A percentile compares a stretch with the other conserved stretches of the same genome.
phyloP scores from a whole-genome alignment of 1,140 invertebrate genomes.

The Neuroterus valhalla region DNA sequence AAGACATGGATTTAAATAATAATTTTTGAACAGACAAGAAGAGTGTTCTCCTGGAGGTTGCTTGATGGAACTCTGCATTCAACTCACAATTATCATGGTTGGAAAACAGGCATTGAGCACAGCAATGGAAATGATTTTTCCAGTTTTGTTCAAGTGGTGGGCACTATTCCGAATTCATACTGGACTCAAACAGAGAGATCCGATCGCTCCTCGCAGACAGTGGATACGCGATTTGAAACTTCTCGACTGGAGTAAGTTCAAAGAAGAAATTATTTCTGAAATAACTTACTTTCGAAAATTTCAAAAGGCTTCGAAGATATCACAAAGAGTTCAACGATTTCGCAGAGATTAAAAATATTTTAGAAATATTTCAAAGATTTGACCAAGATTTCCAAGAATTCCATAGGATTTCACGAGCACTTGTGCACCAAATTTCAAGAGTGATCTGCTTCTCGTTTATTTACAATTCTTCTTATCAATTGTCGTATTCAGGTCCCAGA shows the following conservation, averaged over 20 bases:
- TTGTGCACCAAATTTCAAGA: no score
- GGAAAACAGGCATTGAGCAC: slow-evolving; percentile 97
- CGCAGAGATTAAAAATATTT: no score
- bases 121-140: slow-evolving; percentile 86
- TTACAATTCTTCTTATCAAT: not conserved
- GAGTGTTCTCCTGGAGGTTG: slow-evolving; percentile 93
- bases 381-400: no score
- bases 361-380: no score
- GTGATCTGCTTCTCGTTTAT: not conserved
- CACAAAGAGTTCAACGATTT: no score
- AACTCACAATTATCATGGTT: slow-evolving; percentile 95
- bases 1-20: slow-evolving; percentile 16
- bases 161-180: slow-evolving; percentile 79
- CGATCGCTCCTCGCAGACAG: slow-evolving; percentile 74
- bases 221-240: slow-evolving; percentile 96
- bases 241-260: slow-evolving; percentile 80
- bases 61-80: slow-evolving; percentile 93
- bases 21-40: slow-evolving; percentile 80
- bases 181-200: slow-evolving; percentile 67
- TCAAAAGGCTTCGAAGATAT: no score
- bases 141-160: slow-evolving; percentile 84
- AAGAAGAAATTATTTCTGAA: no score
- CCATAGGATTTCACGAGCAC: no score
- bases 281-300: no score
- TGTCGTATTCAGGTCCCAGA: slow-evolving; percentile 80